These are phyloP conservation scores for Falco rusticolus DNA, from an alignment of 2,797 vertebrate species.

Conservation along the genomic window DNA sequence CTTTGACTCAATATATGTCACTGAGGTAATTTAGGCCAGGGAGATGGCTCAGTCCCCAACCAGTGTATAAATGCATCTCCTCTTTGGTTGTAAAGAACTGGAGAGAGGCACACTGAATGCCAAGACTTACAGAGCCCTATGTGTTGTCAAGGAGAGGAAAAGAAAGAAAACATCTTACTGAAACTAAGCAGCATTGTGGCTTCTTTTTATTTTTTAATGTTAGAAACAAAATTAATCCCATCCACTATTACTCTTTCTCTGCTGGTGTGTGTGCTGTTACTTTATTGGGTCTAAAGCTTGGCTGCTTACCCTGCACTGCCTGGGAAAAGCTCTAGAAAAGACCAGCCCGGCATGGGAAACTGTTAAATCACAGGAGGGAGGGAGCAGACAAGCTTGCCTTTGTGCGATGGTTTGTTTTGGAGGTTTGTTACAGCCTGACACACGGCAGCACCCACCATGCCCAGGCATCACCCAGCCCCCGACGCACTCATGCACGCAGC, in stretches of 20 bases:
- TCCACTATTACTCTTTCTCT: neutral
- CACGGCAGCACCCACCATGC: fast-evolving
- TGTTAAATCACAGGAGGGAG: neutral
- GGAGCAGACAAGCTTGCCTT: neutral
- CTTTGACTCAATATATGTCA: neutral
- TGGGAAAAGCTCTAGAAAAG: neutral
- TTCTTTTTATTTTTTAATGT: neutral
- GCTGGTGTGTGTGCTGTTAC: fast-evolving
- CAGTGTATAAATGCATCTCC: fast-evolving
- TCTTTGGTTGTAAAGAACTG: neutral
- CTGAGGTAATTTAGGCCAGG: neutral
- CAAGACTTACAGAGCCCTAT: neutral
- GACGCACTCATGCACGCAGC: fast-evolving
- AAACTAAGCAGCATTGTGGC: neutral
- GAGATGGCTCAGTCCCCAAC: neutral
- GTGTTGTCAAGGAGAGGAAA: neutral
- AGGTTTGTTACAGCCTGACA: neutral
- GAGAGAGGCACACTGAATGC: neutral
- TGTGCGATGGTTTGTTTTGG: neutral
- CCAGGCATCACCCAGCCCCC: neutral
- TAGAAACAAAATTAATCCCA: neutral
- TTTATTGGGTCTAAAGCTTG: fast-evolving
- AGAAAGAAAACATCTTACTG: neutral
- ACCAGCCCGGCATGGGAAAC: neutral
- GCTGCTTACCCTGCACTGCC: neutral